phyloP scores from a whole-genome alignment of 2,797 vertebrate species.

The Margarornis squamiger region DNA sequence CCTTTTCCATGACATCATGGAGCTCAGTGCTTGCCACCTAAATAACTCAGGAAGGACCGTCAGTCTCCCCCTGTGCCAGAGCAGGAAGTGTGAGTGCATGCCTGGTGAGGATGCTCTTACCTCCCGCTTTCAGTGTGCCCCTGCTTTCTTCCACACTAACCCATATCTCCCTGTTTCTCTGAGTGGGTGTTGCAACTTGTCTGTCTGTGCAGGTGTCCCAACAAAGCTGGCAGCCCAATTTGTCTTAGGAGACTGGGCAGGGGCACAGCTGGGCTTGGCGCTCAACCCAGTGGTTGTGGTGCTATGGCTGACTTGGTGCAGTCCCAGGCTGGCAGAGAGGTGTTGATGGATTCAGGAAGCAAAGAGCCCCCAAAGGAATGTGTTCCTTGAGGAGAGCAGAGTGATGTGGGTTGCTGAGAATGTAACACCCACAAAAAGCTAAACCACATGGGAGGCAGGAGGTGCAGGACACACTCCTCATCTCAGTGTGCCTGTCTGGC shows the following conservation, averaged over 20 bases:
- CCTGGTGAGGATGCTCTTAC: not conserved
- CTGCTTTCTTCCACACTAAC: constrained; percentile 40
- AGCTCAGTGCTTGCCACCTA: not conserved
- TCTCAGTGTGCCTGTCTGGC: not conserved
- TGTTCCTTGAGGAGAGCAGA: not conserved
- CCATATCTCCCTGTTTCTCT: constrained; percentile 6
- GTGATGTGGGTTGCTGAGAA: not conserved
- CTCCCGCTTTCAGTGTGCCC: not conserved
- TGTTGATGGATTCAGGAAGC: not conserved
- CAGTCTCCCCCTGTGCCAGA: not conserved
- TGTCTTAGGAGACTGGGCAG: not conserved
- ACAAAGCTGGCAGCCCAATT: not conserved
- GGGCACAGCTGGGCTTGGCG: not conserved
- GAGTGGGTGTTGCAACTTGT: constrained; percentile 24
- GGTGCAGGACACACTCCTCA: not conserved
- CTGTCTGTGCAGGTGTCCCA: not conserved
- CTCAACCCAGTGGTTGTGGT: not conserved
- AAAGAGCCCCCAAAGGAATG: not conserved
- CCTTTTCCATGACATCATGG: not conserved
- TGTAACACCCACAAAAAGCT: not conserved
- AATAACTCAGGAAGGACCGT: not conserved
- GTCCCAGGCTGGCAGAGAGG: not conserved
- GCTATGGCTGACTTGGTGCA: not conserved
- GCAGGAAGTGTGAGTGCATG: not conserved
- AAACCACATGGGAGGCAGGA: not conserved